These are phyloP conservation scores for Brachyptera putata DNA, from an alignment of 2,888 invertebrate genomes.

Conservation along the genomic window DNA sequence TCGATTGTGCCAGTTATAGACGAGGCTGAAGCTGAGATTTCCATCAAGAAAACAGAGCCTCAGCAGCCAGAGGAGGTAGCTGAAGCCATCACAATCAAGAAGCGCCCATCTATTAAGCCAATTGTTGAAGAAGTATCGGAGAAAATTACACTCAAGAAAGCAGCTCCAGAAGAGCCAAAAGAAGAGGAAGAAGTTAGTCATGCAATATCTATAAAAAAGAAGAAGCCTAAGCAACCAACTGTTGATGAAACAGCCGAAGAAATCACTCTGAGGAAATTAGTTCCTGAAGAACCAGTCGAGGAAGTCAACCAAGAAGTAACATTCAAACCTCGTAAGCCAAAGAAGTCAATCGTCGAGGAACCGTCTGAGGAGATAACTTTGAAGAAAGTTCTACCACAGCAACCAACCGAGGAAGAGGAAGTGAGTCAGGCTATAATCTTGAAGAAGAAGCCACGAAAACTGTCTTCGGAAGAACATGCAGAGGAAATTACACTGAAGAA, in stretches of 20 bases:
- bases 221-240: constrained; percentile 26
- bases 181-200: constrained; percentile 46
- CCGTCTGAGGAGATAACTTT: constrained; percentile 41
- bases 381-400: constrained; percentile 42
- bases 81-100: constrained; percentile 37
- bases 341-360: constrained; percentile 39
- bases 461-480: constrained; percentile 40
- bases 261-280: constrained; percentile 31
- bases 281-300: constrained; percentile 23
- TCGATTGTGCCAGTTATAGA: constrained; percentile 41
- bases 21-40: constrained; percentile 47
- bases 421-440: constrained; percentile 26
- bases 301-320: constrained; percentile 46
- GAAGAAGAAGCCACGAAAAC: constrained; percentile 34
- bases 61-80: constrained; percentile 38
- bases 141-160: constrained; percentile 35
- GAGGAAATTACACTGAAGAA: constrained; percentile 71
- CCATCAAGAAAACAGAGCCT: constrained; percentile 36
- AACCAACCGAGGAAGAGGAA: constrained; percentile 38
- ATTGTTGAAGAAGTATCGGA: constrained; percentile 33
- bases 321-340: constrained; percentile 37
- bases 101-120: constrained; percentile 14
- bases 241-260: constrained; percentile 35
- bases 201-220: constrained; percentile 41
- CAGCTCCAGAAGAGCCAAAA: constrained; percentile 20